These are phyloP conservation scores for Tokudaia tokunoshimensis DNA, from an alignment of 2,797 vertebrate species.

Conservation along the genomic window DNA sequence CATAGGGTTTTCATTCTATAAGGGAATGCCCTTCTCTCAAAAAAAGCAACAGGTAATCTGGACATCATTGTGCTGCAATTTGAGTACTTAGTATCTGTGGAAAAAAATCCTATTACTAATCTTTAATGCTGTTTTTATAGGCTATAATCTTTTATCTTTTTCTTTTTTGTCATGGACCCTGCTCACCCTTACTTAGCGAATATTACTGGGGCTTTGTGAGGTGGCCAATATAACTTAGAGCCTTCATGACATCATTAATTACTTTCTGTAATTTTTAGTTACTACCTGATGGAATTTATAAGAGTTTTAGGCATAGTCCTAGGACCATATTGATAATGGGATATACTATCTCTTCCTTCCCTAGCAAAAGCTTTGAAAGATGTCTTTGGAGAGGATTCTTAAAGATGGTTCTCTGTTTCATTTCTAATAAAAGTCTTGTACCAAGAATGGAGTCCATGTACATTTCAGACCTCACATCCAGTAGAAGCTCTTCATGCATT, in stretches of 20 bases:
- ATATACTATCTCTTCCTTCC: neutral
- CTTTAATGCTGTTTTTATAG: neutral
- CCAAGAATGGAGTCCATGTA: slow-evolving; percentile 17
- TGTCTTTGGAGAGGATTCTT: slow-evolving; percentile 62
- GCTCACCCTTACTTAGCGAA: neutral
- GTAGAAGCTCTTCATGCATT: slow-evolving; percentile 12
- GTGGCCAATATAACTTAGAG: neutral
- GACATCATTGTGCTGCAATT: neutral
- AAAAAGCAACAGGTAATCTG: neutral
- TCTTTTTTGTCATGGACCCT: neutral
- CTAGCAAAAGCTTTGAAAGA: slow-evolving; percentile 56
- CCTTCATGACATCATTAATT: slow-evolving; percentile 43
- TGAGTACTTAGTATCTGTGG: neutral
- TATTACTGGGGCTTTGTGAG: neutral
- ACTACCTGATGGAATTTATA: neutral
- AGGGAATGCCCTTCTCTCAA: slow-evolving; percentile 57
- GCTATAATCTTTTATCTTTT: neutral
- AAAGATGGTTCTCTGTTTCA: slow-evolving; percentile 57
- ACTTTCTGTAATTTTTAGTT: slow-evolving; percentile 39
- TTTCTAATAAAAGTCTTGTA: slow-evolving; percentile 27
- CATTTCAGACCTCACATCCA: slow-evolving; percentile 56
- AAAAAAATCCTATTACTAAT: neutral
- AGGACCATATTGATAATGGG: neutral
- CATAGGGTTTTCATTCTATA: slow-evolving; percentile 42
- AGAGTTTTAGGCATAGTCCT: neutral